phyloP scores from a whole-genome alignment of 1,140 invertebrate genomes.

The Achroia grisella region DNA sequence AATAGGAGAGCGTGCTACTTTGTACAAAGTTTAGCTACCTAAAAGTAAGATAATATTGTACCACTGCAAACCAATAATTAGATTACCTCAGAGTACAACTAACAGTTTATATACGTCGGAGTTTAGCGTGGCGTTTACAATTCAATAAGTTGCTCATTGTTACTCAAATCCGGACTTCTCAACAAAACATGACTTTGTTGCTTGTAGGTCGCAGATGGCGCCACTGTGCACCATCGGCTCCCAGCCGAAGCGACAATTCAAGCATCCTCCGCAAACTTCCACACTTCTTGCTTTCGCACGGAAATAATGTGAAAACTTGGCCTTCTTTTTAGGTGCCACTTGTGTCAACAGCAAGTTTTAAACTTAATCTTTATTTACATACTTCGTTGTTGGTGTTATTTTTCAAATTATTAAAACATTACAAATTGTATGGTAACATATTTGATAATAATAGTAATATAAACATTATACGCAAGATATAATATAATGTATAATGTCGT shows the following conservation, averaged over 20 bases:
- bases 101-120: too few relatives aligned
- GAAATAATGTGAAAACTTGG: slow-evolving; percentile 26
- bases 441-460: too few relatives aligned
- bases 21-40: too few relatives aligned
- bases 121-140: background rate
- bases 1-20: too few relatives aligned
- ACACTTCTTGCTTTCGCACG: slow-evolving; percentile 19
- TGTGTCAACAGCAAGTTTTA: slow-evolving; percentile 11
- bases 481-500: too few relatives aligned
- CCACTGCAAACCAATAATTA: too few relatives aligned
- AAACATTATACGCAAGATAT: too few relatives aligned
- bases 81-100: too few relatives aligned
- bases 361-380: slow-evolving; percentile 18
- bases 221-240: slow-evolving; percentile 6
- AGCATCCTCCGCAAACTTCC: slow-evolving; percentile 19
- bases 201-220: slow-evolving; percentile 16
- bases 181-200: slow-evolving; percentile 5
- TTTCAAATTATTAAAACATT: background rate
- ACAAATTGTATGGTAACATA: too few relatives aligned
- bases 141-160: background rate
- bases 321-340: slow-evolving; percentile 16
- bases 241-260: slow-evolving; percentile 19
- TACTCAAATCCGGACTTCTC: slow-evolving; percentile 4
- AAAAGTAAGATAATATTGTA: too few relatives aligned
- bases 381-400: slow-evolving; percentile 5